Conservation (phyloP, 1,140 invertebrate species). For the Elymnias hypermnestra region DNA sequence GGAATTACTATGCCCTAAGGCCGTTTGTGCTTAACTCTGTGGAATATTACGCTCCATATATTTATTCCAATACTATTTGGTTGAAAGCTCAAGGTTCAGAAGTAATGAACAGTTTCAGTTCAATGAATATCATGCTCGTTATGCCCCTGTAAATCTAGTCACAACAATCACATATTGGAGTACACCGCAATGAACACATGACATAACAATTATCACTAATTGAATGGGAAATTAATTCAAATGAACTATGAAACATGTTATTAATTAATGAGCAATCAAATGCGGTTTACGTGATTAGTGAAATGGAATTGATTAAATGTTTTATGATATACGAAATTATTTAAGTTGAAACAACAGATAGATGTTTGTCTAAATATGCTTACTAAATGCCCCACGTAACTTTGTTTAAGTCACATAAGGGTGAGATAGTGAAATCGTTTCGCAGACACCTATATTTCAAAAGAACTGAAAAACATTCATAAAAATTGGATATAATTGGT, state of each 20-base stretch:
- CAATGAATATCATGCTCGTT: slow-evolving; percentile 8
- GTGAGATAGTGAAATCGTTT: too few species aligned
- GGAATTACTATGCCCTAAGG: neutral
- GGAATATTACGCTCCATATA: slow-evolving; percentile 10
- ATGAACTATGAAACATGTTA: neutral
- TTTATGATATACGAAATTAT: too few species aligned
- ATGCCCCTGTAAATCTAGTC: neutral
- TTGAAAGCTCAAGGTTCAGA: slow-evolving; percentile 4
- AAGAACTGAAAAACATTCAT: too few species aligned
- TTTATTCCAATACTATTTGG: slow-evolving; percentile 5
- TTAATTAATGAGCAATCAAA: neutral
- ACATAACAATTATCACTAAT: neutral
- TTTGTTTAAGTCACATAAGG: too few species aligned
- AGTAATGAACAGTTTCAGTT: slow-evolving; percentile 11
- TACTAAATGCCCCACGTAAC: too few species aligned
- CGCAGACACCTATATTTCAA: too few species aligned
- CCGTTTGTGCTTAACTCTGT: slow-evolving; percentile 1
- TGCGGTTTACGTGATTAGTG: neutral
- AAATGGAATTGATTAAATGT: too few species aligned
- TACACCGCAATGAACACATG: neutral
- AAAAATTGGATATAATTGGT: too few species aligned
- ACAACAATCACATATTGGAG: neutral
- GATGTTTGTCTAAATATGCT: too few species aligned
- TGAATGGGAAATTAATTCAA: neutral
- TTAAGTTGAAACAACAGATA: too few species aligned